Evolutionary conservation across 2,888 invertebrate genomes (phyloP), one percentile per base, ranked within the genome.

Genomic region (Drosophila macrospina): DNA sequence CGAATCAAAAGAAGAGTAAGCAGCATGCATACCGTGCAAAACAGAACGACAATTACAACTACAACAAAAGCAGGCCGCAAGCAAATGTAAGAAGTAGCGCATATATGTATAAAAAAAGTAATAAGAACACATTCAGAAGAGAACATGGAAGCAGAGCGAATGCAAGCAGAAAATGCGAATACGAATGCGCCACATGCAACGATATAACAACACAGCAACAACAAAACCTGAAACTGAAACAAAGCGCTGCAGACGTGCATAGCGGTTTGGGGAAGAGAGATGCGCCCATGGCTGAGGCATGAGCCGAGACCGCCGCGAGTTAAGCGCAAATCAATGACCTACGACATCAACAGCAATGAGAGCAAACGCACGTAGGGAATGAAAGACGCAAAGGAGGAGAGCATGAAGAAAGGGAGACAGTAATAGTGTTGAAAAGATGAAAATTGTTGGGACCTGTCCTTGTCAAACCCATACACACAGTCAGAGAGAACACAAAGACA

Each of bases 241-340:
- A 77, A 74, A 80, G 72, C 75, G 42, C 61, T 72, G 69, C 66
- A 77, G 30, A 69, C 52, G 65, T 54, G 60, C 44, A 55, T 6
- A 15, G 10, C 4, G 28, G 16, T 0, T 10, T 10, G 7, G 34
- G 11, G 26, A 44, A 13, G 32, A 30, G 15, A 16, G 60, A 44
- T 36, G 51, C 42, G 59, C 56, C 52, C 56, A 66, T 57, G 54
- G 67, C 37, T 41, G 62, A 71, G 61, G 20, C 44, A 55, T 51
- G 76, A 78, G 57, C 71, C 68, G 72, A 45, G 16, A 30, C 34
- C 60, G 62, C 51, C 61, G 67, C 63, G 62, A 61, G 72, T 80
- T 78, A 80, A 87, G 82, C 88, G 82, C 88, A 87, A 86, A 89
- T 87, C 87, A 87, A 87, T 89, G 87, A 87, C 87, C 87, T 87